Conservation (phyloP, 2,113 vertebrate genomes). For the Addax nasomaculatus region DNA sequence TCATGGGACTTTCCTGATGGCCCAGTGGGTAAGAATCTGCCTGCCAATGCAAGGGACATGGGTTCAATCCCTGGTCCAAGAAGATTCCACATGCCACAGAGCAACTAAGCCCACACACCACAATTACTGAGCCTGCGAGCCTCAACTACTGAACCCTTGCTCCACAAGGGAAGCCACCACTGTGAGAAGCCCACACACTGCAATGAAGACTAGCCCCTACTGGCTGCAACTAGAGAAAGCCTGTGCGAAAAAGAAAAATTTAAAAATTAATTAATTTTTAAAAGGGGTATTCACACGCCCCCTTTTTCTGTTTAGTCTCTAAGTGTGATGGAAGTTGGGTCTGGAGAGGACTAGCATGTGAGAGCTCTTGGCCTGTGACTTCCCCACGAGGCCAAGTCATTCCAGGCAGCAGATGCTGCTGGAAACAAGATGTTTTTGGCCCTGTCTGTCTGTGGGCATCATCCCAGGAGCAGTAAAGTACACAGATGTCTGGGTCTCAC, state of each 20-base stretch:
- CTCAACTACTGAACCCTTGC: neutral
- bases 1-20: neutral
- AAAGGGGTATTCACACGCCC: neutral
- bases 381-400: neutral
- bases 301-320: neutral
- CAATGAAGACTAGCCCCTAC: neutral
- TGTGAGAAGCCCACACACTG: neutral
- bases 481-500: neutral
- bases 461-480: too few relatives aligned
- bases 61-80: neutral
- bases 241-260: neutral
- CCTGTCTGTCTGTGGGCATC: neutral
- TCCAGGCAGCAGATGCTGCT: neutral
- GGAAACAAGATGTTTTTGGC: neutral
- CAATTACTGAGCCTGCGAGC: neutral
- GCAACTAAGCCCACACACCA: neutral
- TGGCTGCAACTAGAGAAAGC: neutral
- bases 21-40: neutral
- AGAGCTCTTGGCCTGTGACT: neutral
- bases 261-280: neutral
- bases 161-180: neutral
- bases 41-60: neutral
- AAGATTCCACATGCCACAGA: neutral
- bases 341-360: neutral
- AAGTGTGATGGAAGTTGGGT: neutral